Evolutionary conservation across 1,140 invertebrate genomes (phyloP), one percentile per base, ranked within the genome.

Genomic region (Tribolium castaneum): DNA sequence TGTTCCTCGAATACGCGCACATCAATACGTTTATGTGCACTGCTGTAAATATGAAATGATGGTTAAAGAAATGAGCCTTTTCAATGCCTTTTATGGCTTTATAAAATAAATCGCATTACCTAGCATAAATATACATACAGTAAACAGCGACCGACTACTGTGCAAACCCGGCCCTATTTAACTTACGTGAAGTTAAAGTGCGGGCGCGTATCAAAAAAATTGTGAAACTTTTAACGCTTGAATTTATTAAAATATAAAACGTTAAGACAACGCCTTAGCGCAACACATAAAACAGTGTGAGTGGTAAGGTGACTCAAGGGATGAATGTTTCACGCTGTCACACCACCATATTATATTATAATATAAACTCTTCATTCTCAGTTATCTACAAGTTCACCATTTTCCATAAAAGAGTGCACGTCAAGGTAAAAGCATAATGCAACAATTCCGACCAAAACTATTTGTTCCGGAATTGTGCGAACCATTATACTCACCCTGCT

Each of bases 201-300:
- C 1, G 5, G 25, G 7, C 54, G 14, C 54, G 6, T 22, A 25
- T 25, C 30, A 6, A 66, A 66, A 66, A 35, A 25, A 25, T 62
- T 25, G 1, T 34, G 4, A 35, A 66, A 66, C 9, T 73, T 54
- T 73, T 51, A 50, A 72, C 71, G 49, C 52, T 25, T 30, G 52
- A 50, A 73, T 73, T 73, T 73, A 73, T 73, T 73, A 54, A 73
- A 73, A 73, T 73, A 73, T 73, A 73, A 73, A 73, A 73, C 52
- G 71, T 73, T 73, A 73, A 54, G 71, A 73, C 71, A 73, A 30
- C 71, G 49, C 71, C 52, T 73, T 73, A 54, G 52, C 71, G 71
- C 25, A 34, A 54, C 25, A 73, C 71, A 54, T 73, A 73, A 73
- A 73, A 73, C 52, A 73, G 71, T 73, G 52, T 73, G 71, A 73